Percentiles rank a stretch among this genome's conserved stretches.
These are phyloP conservation scores for Microctonus hyperodae DNA, from an alignment of 2,888 invertebrate genomes.

Conservation along the genomic window DNA sequence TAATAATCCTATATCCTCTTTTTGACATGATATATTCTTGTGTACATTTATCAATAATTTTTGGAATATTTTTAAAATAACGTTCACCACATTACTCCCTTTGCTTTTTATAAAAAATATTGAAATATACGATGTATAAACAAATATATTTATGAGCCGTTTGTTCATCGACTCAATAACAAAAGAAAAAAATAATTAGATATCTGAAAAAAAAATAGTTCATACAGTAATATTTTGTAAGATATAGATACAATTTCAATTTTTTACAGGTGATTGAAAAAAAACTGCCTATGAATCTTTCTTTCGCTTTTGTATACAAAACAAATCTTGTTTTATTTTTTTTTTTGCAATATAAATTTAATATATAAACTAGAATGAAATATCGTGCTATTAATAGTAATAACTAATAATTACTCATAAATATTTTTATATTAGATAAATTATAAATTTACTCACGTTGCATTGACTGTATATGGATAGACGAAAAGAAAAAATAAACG, in stretches of 20 bases:
- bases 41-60: background rate
- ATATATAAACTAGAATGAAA: background rate
- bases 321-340: background rate
- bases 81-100: background rate
- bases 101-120: slow-evolving; percentile 1
- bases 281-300: background rate
- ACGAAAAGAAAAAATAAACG: too few species aligned
- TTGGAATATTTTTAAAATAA: background rate
- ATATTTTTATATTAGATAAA: slow-evolving; percentile 5
- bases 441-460: background rate
- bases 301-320: background rate
- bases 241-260: background rate
- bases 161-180: slow-evolving; percentile 18
- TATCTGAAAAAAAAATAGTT: background rate
- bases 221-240: slow-evolving; percentile 7
- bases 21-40: background rate
- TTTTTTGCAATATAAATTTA: background rate
- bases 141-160: slow-evolving; percentile 5
- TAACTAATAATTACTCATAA: background rate
- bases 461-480: background rate
- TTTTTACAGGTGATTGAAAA: background rate
- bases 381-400: slow-evolving; percentile 1
- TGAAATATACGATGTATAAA: background rate
- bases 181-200: slow-evolving; percentile 1
- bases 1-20: background rate